phyloP scores from a whole-genome alignment of 1,140 invertebrate species.

The Pristionchus pacificus region DNA sequence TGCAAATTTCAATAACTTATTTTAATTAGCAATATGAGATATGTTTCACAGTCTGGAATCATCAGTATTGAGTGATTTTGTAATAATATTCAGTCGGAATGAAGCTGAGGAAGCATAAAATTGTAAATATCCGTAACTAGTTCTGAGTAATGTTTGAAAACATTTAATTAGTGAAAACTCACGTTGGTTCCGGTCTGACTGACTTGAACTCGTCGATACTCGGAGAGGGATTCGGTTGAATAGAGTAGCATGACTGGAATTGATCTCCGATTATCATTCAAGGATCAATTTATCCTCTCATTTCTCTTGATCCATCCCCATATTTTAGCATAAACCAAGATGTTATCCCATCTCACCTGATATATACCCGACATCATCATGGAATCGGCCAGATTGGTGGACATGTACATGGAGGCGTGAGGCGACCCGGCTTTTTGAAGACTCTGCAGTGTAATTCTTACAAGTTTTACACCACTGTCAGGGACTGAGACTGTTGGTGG shows the following conservation, averaged over 20 bases:
- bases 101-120: constrained; percentile 9
- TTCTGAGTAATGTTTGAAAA: constrained; percentile 7
- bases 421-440: neutral
- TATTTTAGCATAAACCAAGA: too few species aligned
- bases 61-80: neutral
- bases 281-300: too few species aligned
- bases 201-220: neutral
- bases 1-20: neutral
- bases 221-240: neutral
- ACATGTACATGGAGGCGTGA: neutral
- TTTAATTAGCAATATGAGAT: neutral
- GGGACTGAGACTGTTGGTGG: too few species aligned
- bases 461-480: too few species aligned
- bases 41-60: neutral
- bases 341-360: too few species aligned
- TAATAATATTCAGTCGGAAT: neutral
- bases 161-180: constrained; percentile 1
- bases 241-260: neutral
- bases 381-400: neutral
- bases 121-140: constrained; percentile 2
- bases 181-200: neutral
- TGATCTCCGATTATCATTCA: too few species aligned
- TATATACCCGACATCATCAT: neutral
- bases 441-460: too few species aligned
- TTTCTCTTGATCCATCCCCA: too few species aligned